Evolutionary conservation across 2,113 vertebrate species (phyloP).

Genomic region (Scortum barcoo): DNA sequence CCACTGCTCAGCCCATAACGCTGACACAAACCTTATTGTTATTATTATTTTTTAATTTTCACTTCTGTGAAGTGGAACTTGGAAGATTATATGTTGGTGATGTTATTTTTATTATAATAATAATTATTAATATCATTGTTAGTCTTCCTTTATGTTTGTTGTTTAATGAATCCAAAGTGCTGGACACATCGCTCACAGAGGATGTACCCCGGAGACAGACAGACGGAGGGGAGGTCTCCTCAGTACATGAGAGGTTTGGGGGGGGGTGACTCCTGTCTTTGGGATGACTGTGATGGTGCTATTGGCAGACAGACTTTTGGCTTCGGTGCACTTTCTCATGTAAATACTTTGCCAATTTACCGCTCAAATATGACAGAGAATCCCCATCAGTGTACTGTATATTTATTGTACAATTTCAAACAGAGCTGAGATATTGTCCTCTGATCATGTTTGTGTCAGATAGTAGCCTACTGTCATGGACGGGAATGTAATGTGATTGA

Average conservation of each 20-base stretch:
- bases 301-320: slow-evolving; percentile 64
- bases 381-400: slow-evolving; percentile 78
- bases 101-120: slow-evolving; percentile 88
- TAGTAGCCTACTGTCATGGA: slow-evolving; percentile 69
- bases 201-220: slow-evolving; percentile 85
- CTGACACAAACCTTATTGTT: slow-evolving; percentile 91
- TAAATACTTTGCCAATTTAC: slow-evolving; percentile 72
- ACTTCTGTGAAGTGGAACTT: slow-evolving; percentile 99
- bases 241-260: not conserved
- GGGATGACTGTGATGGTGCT: slow-evolving; percentile 68
- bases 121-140: slow-evolving; percentile 79
- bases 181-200: slow-evolving; percentile 92
- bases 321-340: slow-evolving; percentile 76
- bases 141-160: slow-evolving; percentile 77
- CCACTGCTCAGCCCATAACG: slow-evolving; percentile 94
- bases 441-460: slow-evolving; percentile 54
- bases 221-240: slow-evolving; percentile 10
- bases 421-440: slow-evolving; percentile 60
- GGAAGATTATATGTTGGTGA: slow-evolving; percentile 81
- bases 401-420: slow-evolving; percentile 80
- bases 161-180: slow-evolving; percentile 91
- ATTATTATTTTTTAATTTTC: slow-evolving; percentile 85
- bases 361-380: slow-evolving; percentile 56
- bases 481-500: slow-evolving; percentile 70
- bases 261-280: slow-evolving; percentile 46